These are phyloP conservation scores for Hozukius guyotensis DNA, from an alignment of 2,797 vertebrate genomes.

Conservation along the genomic window DNA sequence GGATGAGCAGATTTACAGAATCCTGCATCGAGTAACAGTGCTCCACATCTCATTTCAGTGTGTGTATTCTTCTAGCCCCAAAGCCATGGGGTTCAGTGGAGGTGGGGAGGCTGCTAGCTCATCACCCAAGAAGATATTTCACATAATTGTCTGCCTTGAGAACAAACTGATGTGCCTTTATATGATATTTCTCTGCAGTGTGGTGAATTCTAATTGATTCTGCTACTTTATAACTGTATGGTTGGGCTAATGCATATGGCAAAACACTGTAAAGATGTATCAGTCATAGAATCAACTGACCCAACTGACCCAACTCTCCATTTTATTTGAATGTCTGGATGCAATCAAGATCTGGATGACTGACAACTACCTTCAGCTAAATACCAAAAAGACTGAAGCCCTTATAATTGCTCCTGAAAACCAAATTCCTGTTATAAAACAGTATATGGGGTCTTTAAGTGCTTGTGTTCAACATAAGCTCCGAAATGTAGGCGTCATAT, in stretches of 20 bases:
- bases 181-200: background rate
- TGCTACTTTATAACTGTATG: background rate
- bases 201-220: background rate
- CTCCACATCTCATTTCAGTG: slow-evolving; percentile 32
- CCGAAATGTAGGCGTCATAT: no score
- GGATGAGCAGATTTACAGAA: slow-evolving; percentile 52
- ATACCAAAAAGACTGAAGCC: no score
- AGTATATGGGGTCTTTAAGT: no score
- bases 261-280: background rate
- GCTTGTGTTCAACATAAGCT: no score
- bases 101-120: background rate
- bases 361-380: no score
- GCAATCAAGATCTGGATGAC: no score
- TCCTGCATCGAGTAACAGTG: slow-evolving; percentile 16
- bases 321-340: no score
- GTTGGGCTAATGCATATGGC: background rate
- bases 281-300: background rate
- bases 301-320: no score
- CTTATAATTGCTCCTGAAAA: no score
- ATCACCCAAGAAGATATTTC: background rate
- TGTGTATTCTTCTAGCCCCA: slow-evolving; percentile 10
- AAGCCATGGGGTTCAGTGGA: background rate
- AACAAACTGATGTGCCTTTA: background rate
- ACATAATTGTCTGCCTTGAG: background rate
- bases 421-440: no score